A percentile compares a stretch with the other conserved stretches of the same genome.
Conservation (phyloP, 2,888 invertebrate genomes). For the Vandiemenella viatica region DNA sequence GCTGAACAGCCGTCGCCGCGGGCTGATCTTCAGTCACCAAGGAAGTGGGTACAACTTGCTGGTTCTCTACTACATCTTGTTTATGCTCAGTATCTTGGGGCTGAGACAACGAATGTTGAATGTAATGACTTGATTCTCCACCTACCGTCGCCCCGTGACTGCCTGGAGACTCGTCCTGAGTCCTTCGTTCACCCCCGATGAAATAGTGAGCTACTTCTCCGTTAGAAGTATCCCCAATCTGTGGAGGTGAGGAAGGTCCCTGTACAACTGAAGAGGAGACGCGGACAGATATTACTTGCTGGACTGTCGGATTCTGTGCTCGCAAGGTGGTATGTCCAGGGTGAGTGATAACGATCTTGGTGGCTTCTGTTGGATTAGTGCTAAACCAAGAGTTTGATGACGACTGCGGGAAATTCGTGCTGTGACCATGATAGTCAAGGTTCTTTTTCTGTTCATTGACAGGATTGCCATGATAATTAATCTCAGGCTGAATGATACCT, state of each 20-base stretch:
- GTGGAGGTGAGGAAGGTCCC: constrained; percentile 3
- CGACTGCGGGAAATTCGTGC: not conserved
- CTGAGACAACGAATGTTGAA: not conserved
- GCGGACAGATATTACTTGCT: constrained; percentile 33
- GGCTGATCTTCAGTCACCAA: constrained; percentile 15
- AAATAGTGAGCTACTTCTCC: no score
- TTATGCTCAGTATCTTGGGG: not conserved
- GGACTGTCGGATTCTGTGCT: not conserved
- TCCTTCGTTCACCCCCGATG: not conserved
- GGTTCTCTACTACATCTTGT: not conserved
- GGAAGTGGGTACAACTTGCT: constrained; percentile 5
- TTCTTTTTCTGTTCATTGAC: not conserved
- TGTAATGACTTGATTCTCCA: not conserved
- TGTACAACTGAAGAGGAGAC: constrained; percentile 33
- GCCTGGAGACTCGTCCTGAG: not conserved
- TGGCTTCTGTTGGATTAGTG: not conserved
- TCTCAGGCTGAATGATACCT: no score
- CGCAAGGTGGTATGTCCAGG: not conserved
- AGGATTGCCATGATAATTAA: no score
- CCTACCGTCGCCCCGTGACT: not conserved
- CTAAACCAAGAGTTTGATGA: not conserved
- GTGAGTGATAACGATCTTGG: not conserved
- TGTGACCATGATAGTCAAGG: not conserved
- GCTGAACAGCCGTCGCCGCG: constrained; percentile 16
- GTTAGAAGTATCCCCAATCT: not conserved